Evolutionary conservation across 2,888 invertebrate genomes (phyloP).

Genomic region (Stenotaenia linearis): DNA sequence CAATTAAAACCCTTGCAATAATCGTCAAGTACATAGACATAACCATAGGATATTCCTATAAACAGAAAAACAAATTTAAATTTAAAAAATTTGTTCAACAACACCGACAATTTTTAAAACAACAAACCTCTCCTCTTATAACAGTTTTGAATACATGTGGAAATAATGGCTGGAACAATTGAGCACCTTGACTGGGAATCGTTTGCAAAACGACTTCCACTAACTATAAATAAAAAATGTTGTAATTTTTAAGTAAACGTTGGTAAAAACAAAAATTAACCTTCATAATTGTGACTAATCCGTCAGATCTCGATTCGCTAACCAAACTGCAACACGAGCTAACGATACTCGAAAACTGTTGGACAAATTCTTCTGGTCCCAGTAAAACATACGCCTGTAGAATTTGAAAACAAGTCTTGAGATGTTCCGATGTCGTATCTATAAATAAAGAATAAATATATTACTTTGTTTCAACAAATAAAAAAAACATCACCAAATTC

Average conservation of each 20-base stretch:
- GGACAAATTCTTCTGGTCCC: slow-evolving; percentile 69
- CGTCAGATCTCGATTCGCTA: slow-evolving; percentile 70
- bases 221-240: slow-evolving; percentile 45
- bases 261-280: slow-evolving; percentile 38
- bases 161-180: slow-evolving; percentile 57
- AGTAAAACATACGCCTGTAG: slow-evolving; percentile 75
- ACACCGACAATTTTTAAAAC: slow-evolving; percentile 53
- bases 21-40: slow-evolving; percentile 72
- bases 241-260: background rate
- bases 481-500: background rate
- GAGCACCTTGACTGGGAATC: slow-evolving; percentile 65
- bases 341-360: slow-evolving; percentile 48
- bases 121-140: slow-evolving; percentile 42
- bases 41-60: slow-evolving; percentile 62
- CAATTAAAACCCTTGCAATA: slow-evolving; percentile 64
- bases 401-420: slow-evolving; percentile 71
- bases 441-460: slow-evolving; percentile 38
- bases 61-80: slow-evolving; percentile 32
- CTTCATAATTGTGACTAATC: slow-evolving; percentile 64
- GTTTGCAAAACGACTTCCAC: slow-evolving; percentile 70
- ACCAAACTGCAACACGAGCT: slow-evolving; percentile 65
- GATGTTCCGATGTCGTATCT: slow-evolving; percentile 77
- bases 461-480: background rate
- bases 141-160: slow-evolving; percentile 43
- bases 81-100: slow-evolving; percentile 53